phyloP scores from a whole-genome alignment of 1,140 invertebrate genomes.

The Thaumatotibia leucotreta region DNA sequence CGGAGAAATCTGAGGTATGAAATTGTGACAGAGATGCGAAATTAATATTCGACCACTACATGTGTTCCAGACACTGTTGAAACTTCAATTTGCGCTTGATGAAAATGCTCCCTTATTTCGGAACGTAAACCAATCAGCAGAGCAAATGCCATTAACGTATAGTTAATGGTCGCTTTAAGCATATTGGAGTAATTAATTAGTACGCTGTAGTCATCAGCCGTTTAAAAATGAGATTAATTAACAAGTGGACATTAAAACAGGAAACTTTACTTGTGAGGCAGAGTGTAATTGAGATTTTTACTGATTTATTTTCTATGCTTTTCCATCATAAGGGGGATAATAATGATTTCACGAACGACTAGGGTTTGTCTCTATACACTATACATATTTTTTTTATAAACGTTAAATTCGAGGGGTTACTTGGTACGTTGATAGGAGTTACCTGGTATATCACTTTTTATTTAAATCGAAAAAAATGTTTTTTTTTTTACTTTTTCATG shows the following conservation, averaged over 20 bases:
- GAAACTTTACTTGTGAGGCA: too few relatives aligned
- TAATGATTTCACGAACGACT: too few relatives aligned
- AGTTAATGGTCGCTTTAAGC: neutral
- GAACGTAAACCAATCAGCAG: neutral
- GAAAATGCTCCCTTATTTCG: neutral
- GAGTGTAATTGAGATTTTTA: too few relatives aligned
- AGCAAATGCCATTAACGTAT: neutral
- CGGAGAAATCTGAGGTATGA: neutral
- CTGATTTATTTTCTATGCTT: too few relatives aligned
- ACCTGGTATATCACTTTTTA: too few relatives aligned
- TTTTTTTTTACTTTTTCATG: too few relatives aligned
- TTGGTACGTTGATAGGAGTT: too few relatives aligned
- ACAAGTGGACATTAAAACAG: neutral
- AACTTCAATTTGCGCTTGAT: neutral
- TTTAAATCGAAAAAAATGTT: too few relatives aligned
- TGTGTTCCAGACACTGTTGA: neutral
- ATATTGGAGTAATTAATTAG: neutral
- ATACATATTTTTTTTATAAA: too few relatives aligned
- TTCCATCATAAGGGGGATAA: too few relatives aligned
- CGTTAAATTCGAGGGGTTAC: too few relatives aligned
- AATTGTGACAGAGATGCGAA: neutral
- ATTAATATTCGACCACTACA: neutral
- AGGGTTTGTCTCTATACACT: too few relatives aligned
- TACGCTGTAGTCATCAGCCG: neutral
- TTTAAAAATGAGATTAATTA: slow-evolving; percentile 3